These are phyloP conservation scores for Ormyrus pomaceus DNA, from an alignment of 2,888 invertebrate species.

Conservation along the genomic window DNA sequence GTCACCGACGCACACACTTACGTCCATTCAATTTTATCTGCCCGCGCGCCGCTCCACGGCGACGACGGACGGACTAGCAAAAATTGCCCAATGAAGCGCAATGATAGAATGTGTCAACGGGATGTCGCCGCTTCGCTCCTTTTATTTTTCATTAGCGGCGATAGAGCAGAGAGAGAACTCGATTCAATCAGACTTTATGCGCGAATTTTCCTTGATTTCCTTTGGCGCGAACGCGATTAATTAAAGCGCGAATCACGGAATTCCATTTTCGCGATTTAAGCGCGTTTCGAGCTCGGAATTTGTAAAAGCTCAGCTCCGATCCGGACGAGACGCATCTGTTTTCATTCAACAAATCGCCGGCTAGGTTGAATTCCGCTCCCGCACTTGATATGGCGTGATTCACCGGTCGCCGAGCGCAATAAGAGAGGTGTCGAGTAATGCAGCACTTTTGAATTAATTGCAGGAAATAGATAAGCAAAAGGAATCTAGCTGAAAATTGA, in stretches of 20 bases:
- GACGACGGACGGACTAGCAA: slow-evolving; percentile 3
- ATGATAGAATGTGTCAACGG: slow-evolving; percentile 7
- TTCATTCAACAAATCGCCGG: slow-evolving; percentile 17
- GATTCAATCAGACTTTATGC: slow-evolving; percentile 9
- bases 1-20: not conserved
- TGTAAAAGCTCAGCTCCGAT: slow-evolving; percentile 17
- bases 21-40: slow-evolving; percentile 32
- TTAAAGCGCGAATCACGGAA: not conserved
- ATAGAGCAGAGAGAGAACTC: not conserved
- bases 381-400: not conserved
- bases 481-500: too few relatives aligned
- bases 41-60: not conserved
- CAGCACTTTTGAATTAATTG: too few relatives aligned
- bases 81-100: slow-evolving; percentile 44
- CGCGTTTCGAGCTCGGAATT: slow-evolving; percentile 8
- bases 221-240: not conserved
- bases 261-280: slow-evolving; percentile 10
- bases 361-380: not conserved
- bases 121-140: not conserved
- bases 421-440: not conserved
- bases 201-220: not conserved
- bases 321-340: slow-evolving; percentile 9
- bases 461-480: too few relatives aligned
- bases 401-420: not conserved
- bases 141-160: slow-evolving; percentile 15